These are phyloP conservation scores for Mergus octosetaceus DNA, from an alignment of 2,797 vertebrate genomes.

Conservation along the genomic window DNA sequence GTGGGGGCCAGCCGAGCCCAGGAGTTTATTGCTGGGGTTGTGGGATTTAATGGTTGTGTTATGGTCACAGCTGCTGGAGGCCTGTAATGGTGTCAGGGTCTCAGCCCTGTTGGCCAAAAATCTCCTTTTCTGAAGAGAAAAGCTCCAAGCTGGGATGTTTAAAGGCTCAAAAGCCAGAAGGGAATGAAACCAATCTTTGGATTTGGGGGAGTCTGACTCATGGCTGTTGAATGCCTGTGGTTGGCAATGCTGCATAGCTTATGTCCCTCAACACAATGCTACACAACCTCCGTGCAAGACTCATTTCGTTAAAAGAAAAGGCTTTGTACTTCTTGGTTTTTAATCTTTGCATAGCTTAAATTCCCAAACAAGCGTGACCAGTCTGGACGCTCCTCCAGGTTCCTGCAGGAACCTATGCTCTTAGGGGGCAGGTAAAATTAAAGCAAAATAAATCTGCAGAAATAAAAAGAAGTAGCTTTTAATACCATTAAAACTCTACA, in stretches of 20 bases:
- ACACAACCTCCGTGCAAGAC: background rate
- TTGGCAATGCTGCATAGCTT: constrained; percentile 41
- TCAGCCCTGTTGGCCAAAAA: background rate
- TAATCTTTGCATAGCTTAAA: background rate
- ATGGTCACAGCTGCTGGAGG: background rate
- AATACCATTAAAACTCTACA: background rate
- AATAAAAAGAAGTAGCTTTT: background rate
- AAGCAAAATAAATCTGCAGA: background rate
- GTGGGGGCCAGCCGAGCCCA: background rate
- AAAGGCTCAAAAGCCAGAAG: constrained; percentile 20
- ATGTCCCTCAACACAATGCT: constrained; percentile 49
- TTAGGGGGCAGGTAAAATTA: background rate
- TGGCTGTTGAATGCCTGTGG: constrained; percentile 53
- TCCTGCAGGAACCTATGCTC: background rate
- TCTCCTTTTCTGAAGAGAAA: background rate
- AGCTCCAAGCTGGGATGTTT: background rate
- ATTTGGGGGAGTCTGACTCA: constrained; percentile 62
- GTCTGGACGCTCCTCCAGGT: background rate
- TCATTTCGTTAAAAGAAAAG: constrained; percentile 4
- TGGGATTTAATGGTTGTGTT: background rate
- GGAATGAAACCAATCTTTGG: constrained; percentile 37
- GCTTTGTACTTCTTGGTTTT: background rate
- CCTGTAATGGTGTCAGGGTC: background rate
- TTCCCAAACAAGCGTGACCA: rapidly evolving
- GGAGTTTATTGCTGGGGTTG: background rate